Conservation (phyloP, 2,797 vertebrate species). For the Vipera latastei region DNA sequence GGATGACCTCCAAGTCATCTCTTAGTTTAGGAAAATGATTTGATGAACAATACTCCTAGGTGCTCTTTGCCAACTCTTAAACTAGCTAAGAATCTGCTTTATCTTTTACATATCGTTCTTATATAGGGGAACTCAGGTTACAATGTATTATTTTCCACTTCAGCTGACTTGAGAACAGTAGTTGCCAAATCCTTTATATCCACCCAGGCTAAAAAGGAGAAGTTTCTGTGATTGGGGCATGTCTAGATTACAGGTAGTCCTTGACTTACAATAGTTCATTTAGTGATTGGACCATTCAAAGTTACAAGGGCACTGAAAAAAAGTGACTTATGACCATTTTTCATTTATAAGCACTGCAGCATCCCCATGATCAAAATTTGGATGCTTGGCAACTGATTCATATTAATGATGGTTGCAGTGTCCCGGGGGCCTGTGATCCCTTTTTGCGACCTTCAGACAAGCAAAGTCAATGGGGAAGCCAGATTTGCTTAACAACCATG, state of each 20-base stretch:
- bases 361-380: not conserved
- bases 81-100: not conserved
- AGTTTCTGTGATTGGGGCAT: not conserved
- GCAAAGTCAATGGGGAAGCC: not conserved
- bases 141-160: not conserved
- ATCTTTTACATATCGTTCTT: not conserved
- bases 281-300: not conserved
- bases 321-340: not conserved
- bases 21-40: not conserved
- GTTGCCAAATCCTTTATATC: not conserved
- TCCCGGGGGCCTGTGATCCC: no score
- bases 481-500: not conserved
- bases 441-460: not conserved
- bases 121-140: not conserved
- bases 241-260: not conserved
- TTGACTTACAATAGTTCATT: not conserved
- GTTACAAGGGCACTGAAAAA: not conserved
- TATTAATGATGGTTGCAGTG: not conserved
- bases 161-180: not conserved
- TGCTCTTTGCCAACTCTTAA: not conserved
- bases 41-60: not conserved
- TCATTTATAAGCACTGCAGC: not conserved
- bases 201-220: not conserved
- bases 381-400: not conserved
- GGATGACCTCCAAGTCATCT: not conserved